Percentiles rank a stretch among this genome's conserved stretches.
Evolutionary conservation across 2,113 vertebrate genomes (phyloP).

Genomic region (Pantherophis guttatus): DNA sequence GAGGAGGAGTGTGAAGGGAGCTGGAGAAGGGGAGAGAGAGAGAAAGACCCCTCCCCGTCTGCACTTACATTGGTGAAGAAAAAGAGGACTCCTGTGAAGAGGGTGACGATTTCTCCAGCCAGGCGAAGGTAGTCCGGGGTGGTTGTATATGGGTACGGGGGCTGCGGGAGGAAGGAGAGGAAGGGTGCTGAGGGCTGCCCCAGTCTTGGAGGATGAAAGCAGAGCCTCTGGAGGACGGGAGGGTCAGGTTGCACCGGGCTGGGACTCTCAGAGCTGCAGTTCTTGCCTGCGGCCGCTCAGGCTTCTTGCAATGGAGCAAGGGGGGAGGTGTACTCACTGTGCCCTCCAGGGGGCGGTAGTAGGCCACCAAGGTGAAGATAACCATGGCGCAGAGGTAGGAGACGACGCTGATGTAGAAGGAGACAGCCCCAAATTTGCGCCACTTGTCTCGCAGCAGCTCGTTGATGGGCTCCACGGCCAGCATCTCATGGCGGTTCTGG

Average conservation of each 20-base stretch:
- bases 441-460: constrained; percentile 93
- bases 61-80: constrained; percentile 90
- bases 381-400: constrained; percentile 94
- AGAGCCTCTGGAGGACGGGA: not conserved
- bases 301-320: not conserved
- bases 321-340: constrained; percentile 66
- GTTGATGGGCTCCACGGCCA: constrained; percentile 96
- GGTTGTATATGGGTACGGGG: constrained; percentile 82
- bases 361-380: constrained; percentile 92
- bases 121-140: constrained; percentile 87
- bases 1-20: not conserved
- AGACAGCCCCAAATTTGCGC: constrained; percentile 89
- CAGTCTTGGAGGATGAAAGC: not conserved
- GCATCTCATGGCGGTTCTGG: constrained; percentile 96
- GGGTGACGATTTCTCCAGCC: constrained; percentile 85
- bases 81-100: constrained; percentile 88
- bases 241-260: not conserved
- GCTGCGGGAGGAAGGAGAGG: constrained; percentile 57
- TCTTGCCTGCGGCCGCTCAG: not conserved
- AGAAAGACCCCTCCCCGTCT: no score
- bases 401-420: constrained; percentile 94
- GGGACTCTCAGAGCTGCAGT: not conserved
- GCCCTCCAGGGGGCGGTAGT: constrained; percentile 86
- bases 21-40: not conserved
- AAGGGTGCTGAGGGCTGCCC: not conserved